Evolutionary conservation across 1,140 invertebrate genomes (phyloP).

Genomic region (Drosophila kepulauana): DNA sequence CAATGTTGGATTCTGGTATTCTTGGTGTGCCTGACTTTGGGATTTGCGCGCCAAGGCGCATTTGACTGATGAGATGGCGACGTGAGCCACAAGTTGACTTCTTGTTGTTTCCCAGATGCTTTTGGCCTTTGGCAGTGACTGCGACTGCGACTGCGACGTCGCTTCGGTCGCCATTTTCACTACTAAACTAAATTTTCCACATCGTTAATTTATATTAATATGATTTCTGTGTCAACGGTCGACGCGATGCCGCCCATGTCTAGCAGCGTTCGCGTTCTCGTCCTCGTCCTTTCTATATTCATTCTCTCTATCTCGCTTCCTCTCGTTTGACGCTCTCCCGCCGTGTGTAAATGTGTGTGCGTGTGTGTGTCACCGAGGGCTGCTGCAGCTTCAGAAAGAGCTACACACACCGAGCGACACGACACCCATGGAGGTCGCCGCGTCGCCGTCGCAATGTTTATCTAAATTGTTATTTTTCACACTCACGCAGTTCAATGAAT

Average conservation of each 20-base stretch:
- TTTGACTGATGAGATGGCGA: constrained; percentile 78
- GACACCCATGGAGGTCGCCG: constrained; percentile 74
- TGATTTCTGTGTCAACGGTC: constrained; percentile 84
- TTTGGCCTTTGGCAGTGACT: constrained; percentile 42
- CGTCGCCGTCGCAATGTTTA: constrained; percentile 82
- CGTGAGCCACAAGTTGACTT: constrained; percentile 66
- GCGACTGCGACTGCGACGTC: too few species aligned
- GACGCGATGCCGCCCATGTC: constrained; percentile 61
- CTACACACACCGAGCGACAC: constrained; percentile 14
- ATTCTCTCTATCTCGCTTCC: background rate
- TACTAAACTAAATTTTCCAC: constrained; percentile 85
- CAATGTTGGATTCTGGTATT: constrained; percentile 33
- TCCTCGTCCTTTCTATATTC: background rate
- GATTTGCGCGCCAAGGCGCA: constrained; percentile 71
- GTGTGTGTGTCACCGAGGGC: constrained; percentile 7
- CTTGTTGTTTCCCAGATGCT: constrained; percentile 3
- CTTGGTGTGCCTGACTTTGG: constrained; percentile 38
- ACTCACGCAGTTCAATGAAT: constrained; percentile 85
- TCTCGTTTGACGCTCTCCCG: constrained; percentile 41
- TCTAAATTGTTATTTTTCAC: constrained; percentile 85
- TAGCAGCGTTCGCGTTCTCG: constrained; percentile 19
- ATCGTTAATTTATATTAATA: constrained; percentile 85
- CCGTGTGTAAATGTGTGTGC: constrained; percentile 34
- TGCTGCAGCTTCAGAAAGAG: constrained; percentile 9
- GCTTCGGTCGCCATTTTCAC: constrained; percentile 69